Conservation (phyloP, 2,797 vertebrate genomes). For the Enteromius anoplus region DNA sequence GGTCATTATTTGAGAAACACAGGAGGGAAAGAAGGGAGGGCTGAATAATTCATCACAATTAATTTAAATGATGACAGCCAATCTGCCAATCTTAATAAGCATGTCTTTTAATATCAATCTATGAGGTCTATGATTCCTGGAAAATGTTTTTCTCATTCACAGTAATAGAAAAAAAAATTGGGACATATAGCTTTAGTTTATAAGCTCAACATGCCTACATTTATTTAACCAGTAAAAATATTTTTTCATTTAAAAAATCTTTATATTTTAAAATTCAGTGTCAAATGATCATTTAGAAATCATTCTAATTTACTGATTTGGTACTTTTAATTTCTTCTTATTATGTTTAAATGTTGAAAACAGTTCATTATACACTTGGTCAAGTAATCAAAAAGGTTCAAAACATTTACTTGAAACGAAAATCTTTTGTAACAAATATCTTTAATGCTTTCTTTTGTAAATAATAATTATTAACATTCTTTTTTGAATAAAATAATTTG, state of each 20-base stretch:
- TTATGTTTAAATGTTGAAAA: neutral
- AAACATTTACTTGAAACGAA: neutral
- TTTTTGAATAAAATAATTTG: neutral
- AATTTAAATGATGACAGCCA: neutral
- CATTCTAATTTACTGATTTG: neutral
- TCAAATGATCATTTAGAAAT: neutral
- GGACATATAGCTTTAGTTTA: neutral
- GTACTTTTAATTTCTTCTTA: neutral
- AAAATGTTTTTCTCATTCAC: neutral
- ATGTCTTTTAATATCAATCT: neutral
- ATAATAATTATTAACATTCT: neutral
- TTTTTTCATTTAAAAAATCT: neutral
- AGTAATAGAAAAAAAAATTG: neutral
- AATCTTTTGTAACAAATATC: neutral
- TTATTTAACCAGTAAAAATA: neutral
- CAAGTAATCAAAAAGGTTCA: neutral
- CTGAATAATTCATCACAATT: neutral
- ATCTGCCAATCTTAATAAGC: neutral
- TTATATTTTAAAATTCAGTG: neutral
- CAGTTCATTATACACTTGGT: neutral
- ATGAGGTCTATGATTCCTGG: neutral
- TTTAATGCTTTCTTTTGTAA: neutral
- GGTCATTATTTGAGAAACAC: neutral
- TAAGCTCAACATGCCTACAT: neutral
- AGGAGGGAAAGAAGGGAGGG: neutral